Base-by-base conservation (phyloP, 2,888 invertebrate genomes). In the Malachius bipustulatus region DNA sequence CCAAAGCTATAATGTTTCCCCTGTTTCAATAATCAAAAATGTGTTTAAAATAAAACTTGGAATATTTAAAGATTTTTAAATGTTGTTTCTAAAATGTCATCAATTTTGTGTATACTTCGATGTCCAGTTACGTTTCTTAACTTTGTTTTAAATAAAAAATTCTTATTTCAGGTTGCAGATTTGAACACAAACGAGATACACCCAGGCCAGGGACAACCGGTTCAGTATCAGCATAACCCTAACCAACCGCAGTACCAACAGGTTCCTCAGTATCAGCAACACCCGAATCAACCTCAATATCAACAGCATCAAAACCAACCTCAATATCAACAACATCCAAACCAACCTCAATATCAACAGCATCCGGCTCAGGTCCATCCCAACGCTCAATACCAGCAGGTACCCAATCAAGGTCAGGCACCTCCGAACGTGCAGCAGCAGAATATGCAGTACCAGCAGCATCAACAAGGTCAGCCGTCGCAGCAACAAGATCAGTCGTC, bases 261-360 rank as follows among this genome's bases (percentile, higher is more conserved):
- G 15, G 30, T 31, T 9, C 30, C 26, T 11, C 16, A 16, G 15
- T 32, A 39, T 36, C 9, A 31, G 8, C 32, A 33, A 16, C 29
- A 27, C 3, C 16, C 19, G 4, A n/a, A n/a, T n/a, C 19, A 41
- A 12, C 35, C 32, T 16, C 13, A 6, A 24, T 14, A 29, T 19
- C 32, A 30, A 35, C 11, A 26, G 8, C 28, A 40, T 32, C 40
- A 44, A 11, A 39, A 39, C 19, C 24, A 6, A 19, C 40, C 42
- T 26, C 42, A 46, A 30, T 39, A 42, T 1, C 42, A 47, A n/a
- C 29, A 34, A n/a, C 50, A 46, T 29, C 40, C 37, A 9, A 40
- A 48, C 30, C 43, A 39, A 16, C 43, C 39, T n/a, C 48, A 47
- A 13, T 46, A 46, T 16, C 48, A 44, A 14, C 47, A 44, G 29